Evolutionary conservation across 1,140 invertebrate genomes (phyloP).

Genomic region (Plectrocnemia conspersa): DNA sequence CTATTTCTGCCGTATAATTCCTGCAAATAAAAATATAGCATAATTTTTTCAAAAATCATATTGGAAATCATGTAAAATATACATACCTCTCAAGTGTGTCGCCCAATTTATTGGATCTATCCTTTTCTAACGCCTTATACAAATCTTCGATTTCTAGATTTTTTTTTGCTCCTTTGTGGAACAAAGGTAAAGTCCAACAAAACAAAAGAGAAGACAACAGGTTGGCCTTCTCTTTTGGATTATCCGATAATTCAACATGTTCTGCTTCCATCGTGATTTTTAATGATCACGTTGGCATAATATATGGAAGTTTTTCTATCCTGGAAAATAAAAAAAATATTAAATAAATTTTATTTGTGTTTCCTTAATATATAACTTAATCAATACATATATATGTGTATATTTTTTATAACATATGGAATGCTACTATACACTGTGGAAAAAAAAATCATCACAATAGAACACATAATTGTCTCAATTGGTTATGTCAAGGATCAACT

Average conservation of each 20-base stretch:
- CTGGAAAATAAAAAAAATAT: too few species aligned
- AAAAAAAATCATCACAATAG: too few species aligned
- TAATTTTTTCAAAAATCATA: not conserved
- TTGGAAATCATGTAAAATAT: slow-evolving; percentile 2
- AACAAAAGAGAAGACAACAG: slow-evolving; percentile 35
- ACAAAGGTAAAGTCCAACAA: slow-evolving; percentile 55
- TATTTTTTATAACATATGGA: too few species aligned
- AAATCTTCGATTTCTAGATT: slow-evolving; percentile 53
- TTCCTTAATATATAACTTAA: too few species aligned
- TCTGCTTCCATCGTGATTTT: slow-evolving; percentile 13
- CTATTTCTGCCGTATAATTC: slow-evolving; percentile 42
- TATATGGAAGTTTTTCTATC: too few species aligned
- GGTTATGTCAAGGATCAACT: too few species aligned
- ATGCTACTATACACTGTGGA: too few species aligned
- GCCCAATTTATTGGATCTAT: slow-evolving; percentile 50
- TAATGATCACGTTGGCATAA: too few species aligned
- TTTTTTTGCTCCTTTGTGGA: slow-evolving; percentile 54
- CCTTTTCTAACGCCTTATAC: slow-evolving; percentile 51
- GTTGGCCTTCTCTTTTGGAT: slow-evolving; percentile 34
- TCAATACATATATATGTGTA: too few species aligned
- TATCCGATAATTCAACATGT: slow-evolving; percentile 12
- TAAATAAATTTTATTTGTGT: too few species aligned
- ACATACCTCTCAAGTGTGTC: slow-evolving; percentile 53
- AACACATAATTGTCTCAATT: too few species aligned
- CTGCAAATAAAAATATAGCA: slow-evolving; percentile 37